phyloP scores from a whole-genome alignment of 1,140 invertebrate species.

The Drosophila seguyi region DNA sequence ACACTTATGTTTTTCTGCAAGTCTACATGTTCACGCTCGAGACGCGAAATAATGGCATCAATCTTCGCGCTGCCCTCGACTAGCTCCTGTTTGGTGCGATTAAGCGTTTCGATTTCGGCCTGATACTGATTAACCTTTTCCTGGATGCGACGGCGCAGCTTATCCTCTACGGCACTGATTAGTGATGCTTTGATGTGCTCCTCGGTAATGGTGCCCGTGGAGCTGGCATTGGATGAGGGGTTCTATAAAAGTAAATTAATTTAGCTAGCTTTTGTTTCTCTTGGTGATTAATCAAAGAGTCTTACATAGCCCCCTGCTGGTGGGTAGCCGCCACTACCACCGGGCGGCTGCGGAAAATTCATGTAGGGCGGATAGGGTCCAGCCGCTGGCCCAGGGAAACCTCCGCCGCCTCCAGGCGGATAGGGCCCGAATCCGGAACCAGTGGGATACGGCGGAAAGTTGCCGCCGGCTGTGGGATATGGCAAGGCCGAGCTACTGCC shows the following conservation, averaged over 20 bases:
- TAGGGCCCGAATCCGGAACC: slow-evolving; percentile 71
- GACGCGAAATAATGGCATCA: slow-evolving; percentile 91
- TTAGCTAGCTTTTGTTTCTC: neutral
- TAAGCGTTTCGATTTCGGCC: slow-evolving; percentile 96
- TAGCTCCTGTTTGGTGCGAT: slow-evolving; percentile 95
- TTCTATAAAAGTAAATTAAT: slow-evolving; percentile 42
- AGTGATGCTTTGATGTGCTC: slow-evolving; percentile 97
- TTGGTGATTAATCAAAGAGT: neutral
- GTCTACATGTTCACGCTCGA: slow-evolving; percentile 94
- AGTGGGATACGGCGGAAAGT: slow-evolving; percentile 77
- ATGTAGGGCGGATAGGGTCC: slow-evolving; percentile 85
- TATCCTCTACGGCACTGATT: slow-evolving; percentile 97
- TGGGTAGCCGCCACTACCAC: slow-evolving; percentile 74
- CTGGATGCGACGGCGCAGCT: slow-evolving; percentile 92
- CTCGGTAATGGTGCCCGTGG: slow-evolving; percentile 94
- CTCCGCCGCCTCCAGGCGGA: slow-evolving; percentile 43
- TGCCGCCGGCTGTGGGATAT: slow-evolving; percentile 63
- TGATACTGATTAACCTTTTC: slow-evolving; percentile 95
- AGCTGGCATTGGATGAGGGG: slow-evolving; percentile 53
- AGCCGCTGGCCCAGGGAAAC: slow-evolving; percentile 30
- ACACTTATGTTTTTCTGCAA: slow-evolving; percentile 94
- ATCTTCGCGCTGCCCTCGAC: slow-evolving; percentile 94
- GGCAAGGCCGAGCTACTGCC: slow-evolving; percentile 61
- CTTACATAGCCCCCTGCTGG: slow-evolving; percentile 82
- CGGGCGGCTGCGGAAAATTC: slow-evolving; percentile 85